Percentiles rank a stretch among this genome's conserved stretches.
These are phyloP conservation scores for Sympetrum striolatum DNA, from an alignment of 2,888 invertebrate species.

Conservation along the genomic window DNA sequence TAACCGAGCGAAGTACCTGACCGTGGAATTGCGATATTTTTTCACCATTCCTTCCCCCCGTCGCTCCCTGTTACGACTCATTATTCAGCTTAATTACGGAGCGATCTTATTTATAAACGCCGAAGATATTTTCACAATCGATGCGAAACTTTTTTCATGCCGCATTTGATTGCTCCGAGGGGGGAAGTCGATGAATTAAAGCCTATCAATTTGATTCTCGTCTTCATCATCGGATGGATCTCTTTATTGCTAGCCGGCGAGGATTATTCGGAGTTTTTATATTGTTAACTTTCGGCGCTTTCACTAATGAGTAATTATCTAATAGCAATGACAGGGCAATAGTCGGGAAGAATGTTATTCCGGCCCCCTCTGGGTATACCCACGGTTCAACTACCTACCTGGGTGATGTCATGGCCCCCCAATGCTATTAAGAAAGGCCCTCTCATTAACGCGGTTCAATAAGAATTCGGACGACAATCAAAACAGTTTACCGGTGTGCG, in stretches of 20 bases:
- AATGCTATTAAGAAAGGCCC: not conserved
- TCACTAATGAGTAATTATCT: not conserved
- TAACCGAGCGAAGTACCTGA: not conserved
- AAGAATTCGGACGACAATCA: not conserved
- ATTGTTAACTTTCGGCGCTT: not conserved
- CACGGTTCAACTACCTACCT: not conserved
- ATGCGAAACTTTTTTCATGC: not conserved
- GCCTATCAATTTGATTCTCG: not conserved
- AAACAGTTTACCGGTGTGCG: not conserved
- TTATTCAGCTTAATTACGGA: not conserved
- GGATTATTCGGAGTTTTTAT: not conserved
- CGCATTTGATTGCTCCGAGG: not conserved
- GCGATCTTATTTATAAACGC: no score
- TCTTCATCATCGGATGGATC: not conserved
- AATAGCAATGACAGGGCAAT: not conserved
- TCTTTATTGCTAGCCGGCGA: not conserved
- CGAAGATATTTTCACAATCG: not conserved
- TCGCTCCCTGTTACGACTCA: not conserved
- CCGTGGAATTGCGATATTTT: not conserved
- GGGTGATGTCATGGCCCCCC: not conserved
- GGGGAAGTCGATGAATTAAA: not conserved
- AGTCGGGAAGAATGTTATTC: not conserved
- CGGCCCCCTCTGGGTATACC: not conserved
- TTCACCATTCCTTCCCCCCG: not conserved
- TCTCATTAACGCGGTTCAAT: not conserved